A percentile compares a stretch with the other conserved stretches of the same genome.
phyloP scores from a whole-genome alignment of 2,888 invertebrate species.

The Phorcus lineatus region DNA sequence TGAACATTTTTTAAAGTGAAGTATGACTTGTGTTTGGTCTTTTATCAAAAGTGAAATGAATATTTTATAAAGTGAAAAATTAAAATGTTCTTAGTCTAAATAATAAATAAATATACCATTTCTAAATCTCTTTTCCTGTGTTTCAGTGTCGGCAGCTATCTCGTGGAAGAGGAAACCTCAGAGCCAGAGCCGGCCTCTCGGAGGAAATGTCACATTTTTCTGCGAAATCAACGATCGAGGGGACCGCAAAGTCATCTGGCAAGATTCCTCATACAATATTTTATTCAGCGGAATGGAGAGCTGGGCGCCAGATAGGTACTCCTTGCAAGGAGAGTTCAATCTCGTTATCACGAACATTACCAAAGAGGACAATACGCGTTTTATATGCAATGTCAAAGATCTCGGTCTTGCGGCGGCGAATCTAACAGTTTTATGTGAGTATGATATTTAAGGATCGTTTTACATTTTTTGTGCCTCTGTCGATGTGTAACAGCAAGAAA shows the following conservation, averaged over 20 bases:
- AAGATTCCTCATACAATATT: slow-evolving; percentile 40
- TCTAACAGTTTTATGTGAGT: slow-evolving; percentile 54
- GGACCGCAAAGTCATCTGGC: slow-evolving; percentile 37
- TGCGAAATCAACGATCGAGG: slow-evolving; percentile 40
- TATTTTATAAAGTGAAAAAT: too few species aligned
- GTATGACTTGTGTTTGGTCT: too few species aligned
- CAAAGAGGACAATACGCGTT: slow-evolving; percentile 47
- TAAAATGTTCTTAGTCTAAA: too few species aligned
- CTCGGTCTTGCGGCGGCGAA: slow-evolving; percentile 45
- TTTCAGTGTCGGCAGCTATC: slow-evolving; percentile 6
- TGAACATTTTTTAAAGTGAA: too few species aligned
- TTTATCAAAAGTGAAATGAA: too few species aligned
- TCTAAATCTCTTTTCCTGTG: neutral
- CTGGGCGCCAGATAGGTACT: slow-evolving; percentile 36
- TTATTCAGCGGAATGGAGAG: slow-evolving; percentile 43
- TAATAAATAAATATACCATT: too few species aligned
- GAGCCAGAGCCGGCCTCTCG: slow-evolving; percentile 24
- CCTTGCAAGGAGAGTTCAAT: slow-evolving; percentile 44
- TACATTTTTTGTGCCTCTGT: too few species aligned
- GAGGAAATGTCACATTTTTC: slow-evolving; percentile 43
- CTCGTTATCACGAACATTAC: slow-evolving; percentile 48
- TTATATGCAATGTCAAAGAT: slow-evolving; percentile 47
- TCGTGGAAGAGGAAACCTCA: slow-evolving; percentile 32
- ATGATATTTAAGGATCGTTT: neutral
- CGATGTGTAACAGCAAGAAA: too few species aligned